These are phyloP conservation scores for Paradoxurus hermaphroditus DNA, from an alignment of 2,113 vertebrate species.

Conservation along the genomic window DNA sequence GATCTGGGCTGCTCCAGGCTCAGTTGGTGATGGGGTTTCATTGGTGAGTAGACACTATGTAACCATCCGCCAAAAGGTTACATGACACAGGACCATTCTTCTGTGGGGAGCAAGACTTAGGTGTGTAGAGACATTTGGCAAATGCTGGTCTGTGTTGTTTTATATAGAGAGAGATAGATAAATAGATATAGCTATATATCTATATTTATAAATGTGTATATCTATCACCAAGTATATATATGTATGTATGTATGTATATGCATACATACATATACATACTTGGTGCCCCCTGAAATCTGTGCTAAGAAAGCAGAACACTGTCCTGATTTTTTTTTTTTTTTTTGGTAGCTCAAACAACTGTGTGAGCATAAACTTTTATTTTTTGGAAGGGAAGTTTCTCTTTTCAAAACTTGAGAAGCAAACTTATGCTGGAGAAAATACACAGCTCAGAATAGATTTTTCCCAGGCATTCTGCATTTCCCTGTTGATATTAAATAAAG, in stretches of 20 bases:
- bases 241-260: too few species aligned
- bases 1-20: not conserved
- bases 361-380: not conserved
- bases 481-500: not conserved
- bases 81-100: not conserved
- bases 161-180: too few species aligned
- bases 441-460: not conserved
- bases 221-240: too few species aligned
- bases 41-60: not conserved
- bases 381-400: not conserved
- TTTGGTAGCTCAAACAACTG: not conserved
- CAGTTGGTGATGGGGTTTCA: rapidly evolving
- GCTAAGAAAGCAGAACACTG: not conserved
- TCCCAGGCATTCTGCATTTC: not conserved
- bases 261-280: too few species aligned
- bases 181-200: too few species aligned
- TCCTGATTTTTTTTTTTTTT: not conserved
- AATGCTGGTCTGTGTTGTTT: not conserved
- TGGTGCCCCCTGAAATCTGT: too few species aligned
- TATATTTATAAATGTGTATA: too few species aligned
- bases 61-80: not conserved
- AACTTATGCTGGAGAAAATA: not conserved
- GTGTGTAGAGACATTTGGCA: not conserved
- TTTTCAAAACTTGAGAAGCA: not conserved
- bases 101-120: not conserved